Evolutionary conservation across 2,113 vertebrate genomes (phyloP), one percentile per base, ranked within the genome.

Genomic region (Aplodontia rufa): DNA sequence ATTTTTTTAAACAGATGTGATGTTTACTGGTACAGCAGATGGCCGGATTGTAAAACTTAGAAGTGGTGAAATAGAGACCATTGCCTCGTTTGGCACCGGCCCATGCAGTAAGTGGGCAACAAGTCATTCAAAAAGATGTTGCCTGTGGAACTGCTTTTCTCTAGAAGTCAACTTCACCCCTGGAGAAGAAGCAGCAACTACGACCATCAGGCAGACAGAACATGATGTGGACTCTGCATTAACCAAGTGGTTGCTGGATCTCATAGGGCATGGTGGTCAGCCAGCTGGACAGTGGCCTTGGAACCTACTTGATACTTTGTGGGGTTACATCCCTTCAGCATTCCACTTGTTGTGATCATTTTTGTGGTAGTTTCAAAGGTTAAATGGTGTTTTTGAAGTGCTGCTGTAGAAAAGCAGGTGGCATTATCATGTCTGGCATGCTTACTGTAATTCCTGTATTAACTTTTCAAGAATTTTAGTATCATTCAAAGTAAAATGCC

Each of bases 11-110:
- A 96, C 98, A 99, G 99, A 99, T 98, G 99, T 99, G 89, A 82
- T 99, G 0, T 99, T 98, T 90, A 98, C 99, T 62, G 99, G 99
- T 72, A 99, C 99, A 72, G 99, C 99, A 82, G 99, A 99, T 96
- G 99, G 99, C 92, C 99, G 98, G 96, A 98, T 99, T 62, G 42
- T 99, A 64, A 99, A 99, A 98, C 98, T 99, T 97, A 98, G 99
- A 93, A 99, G 99, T 90, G 99, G 97, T 6, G 98, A 99, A 84
- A 92, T 99, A 89, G 97, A 98, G 91, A 99, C 98, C 5, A 60
- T 99, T 95, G 98, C 99, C 45, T 98, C 98, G 84, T 99, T 99
- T 47, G 99, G 99, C 35, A 98, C 98, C 0, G 99, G 97, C 32
- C 99, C 99, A 0, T 99, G 99, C 97, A 99, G 99, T 99, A 98